Evolutionary conservation across 1,140 invertebrate species (phyloP), one percentile per base, ranked within the genome.

Genomic region (Meteorus sp.): DNA sequence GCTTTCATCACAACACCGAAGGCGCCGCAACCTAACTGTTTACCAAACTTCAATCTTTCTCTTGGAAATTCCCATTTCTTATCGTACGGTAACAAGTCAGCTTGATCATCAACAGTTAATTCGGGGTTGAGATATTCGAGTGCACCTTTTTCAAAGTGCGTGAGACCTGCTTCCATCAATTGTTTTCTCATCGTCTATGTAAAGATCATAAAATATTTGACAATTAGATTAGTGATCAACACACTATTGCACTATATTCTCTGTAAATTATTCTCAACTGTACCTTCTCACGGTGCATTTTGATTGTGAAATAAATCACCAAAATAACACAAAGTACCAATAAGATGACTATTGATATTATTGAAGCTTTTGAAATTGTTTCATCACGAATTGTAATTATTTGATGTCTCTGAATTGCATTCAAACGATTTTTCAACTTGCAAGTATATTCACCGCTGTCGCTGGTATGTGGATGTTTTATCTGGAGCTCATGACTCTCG

Each of bases 1-100:
- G 91, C 95, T 82, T 95, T 95, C 71, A 94, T 86, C 0, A 98
- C 95, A 6, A 94, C 88, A 15, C 94, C 95, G 78, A 96, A 98
- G 3, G 93, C 94, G 39, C 95, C 95, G 29, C 91, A 88, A 13
- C 95, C 95, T 19, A 98, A 79, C 73, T 91, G 88, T 71, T 90
- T 90, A 89, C 94, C 94, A 70, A 96, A 80, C 72, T 88, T 88
- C 1, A 97, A 79, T 76, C 88, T 88, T 48, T 94, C 90, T 13
- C 88, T 79, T 0, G 93, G 92, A 76, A 97, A 95, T 77, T 97
- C 94, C 83, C 89, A 97, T 67, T 88, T 88, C 56, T 88, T 86
- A 72, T 98, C 89, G 62, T 97, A 98, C 0, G 95, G 94, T 37
- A 98, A 78, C 15, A 94, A 79, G 61, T 94, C 92, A 0, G 93